Base-by-base conservation (phyloP, 2,888 invertebrate genomes). In the Hydroisotoma schaefferi region DNA sequence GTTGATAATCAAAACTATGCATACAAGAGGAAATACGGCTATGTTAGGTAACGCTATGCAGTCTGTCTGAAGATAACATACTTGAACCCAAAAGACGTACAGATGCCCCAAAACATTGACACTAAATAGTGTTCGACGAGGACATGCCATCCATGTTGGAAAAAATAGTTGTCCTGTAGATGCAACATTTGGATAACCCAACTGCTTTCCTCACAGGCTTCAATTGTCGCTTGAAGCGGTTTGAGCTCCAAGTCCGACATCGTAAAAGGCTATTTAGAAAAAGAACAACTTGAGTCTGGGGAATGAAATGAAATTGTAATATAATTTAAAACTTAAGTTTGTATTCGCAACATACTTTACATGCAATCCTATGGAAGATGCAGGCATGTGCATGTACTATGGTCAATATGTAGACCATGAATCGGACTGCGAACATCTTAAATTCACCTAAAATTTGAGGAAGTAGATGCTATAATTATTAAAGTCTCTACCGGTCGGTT, bases 331-430 rank as follows among this genome's bases (percentile, higher is more conserved):
- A n/a, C n/a, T n/a, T n/a, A n/a, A n/a, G n/a, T 27, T 26, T 20
- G 22, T 46, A 33, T 52, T 29, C 20, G 15, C 15, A 27, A 26
- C 55, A 59, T 57, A 67, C 68, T 5, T 57, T 26, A 38, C 72
- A 72, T 2, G 69, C 69, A n/a, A 69, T 26, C 6, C 70, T 57
- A 47, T 72, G 72, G 63, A 67, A 70, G 15, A 70, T 33, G 40
- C 69, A 72, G 18, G 63, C 69, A 47, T 63, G 59, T 20, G 61
- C 48, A 44, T 72, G 70, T n/a, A 69, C 22, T 0, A 72, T 25
- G 20, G 67, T 64, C 8, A 60, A 26, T n/a, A 54, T 51, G 28
- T 60, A 68, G n/a, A 69, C n/a, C 5, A 56, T 18, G 1, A 63
- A 59, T 26, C 67, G 59, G 15, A 69, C 18, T 4, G 67, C 29